Evolutionary conservation across 1,140 invertebrate species (phyloP), one percentile per base, ranked within the genome.

Genomic region (Euura saliciscinereae): DNA sequence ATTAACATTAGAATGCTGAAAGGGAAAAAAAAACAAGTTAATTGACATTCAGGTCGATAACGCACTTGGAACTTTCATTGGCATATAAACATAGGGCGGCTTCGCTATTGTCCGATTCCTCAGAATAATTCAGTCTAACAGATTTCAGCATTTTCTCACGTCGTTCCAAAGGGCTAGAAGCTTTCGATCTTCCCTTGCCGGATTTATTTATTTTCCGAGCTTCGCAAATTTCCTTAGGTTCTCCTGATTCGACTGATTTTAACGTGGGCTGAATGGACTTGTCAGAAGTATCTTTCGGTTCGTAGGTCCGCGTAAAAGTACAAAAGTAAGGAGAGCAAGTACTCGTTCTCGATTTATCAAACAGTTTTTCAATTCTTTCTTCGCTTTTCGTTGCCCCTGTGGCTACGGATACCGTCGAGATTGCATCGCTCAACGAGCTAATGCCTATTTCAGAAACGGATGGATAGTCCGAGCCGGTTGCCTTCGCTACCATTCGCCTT

Each of bases 51-150:
- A 70, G 45, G 10, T 71, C 69, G 6, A 65, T 71, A 75, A 79
- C 79, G 13, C 73, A 80, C 79, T 79, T 80, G 65, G 74, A 78
- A 73, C 59, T 73, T 59, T 59, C 13, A 44, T 71, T 71, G 7
- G 64, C 45, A 51, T 51, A 68, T 45, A 68, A 72, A 72, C 46
- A 42, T 4, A 45, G 3, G 13, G 66, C 66, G 8, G 43, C 66
- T 42, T 67, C 66, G 43, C 43, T 67, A 11, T 67, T 44, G 4
- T 67, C 66, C 42, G 43, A 42, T 44, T 67, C 66, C 42, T 67
- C 66, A 3, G 28, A 28, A 67, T 28, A 67, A 28, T 67, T 67
- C 28, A 67, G 8, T 67, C 66, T 44, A 10, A 67, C 66, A 28
- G 66, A 4, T 44, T 67, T 44, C 42, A 67, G 42, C 42, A 4